Evolutionary conservation across 2,888 invertebrate species (phyloP).

Genomic region (Palloptera scutellata): DNA sequence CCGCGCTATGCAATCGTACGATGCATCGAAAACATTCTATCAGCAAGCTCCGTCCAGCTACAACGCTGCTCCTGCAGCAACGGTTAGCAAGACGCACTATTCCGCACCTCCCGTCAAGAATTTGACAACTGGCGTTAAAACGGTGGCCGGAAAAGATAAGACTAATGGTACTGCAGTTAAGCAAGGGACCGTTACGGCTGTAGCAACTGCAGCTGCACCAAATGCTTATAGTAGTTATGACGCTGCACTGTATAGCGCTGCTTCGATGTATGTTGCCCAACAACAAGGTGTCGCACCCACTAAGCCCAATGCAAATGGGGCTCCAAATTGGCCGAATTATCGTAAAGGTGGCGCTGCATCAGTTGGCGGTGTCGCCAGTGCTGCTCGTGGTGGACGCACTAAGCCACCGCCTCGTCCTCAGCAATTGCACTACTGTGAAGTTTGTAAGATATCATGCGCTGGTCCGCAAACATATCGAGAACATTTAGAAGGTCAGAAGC

Average conservation of each 20-base stretch:
- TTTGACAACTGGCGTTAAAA: conserved; percentile 69
- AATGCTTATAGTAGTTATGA: conserved; percentile 87
- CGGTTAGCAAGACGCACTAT: conserved; percentile 63
- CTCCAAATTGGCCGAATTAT: conserved; percentile 67
- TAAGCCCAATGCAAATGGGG: conserved; percentile 46
- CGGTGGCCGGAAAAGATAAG: conserved; percentile 56
- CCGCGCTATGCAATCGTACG: conserved; percentile 75
- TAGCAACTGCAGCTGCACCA: conserved; percentile 72
- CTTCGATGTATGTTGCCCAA: conserved; percentile 93
- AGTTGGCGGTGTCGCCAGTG: conserved; percentile 57
- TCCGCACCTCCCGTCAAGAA: conserved; percentile 73
- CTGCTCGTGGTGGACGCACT: conserved; percentile 47
- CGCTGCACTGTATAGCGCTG: conserved; percentile 94
- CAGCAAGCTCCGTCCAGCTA: conserved; percentile 73
- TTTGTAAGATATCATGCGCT: conserved; percentile 98
- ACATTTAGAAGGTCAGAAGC: conserved; percentile 98
- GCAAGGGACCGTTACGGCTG: conserved; percentile 59
- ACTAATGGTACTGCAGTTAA: conserved; percentile 45
- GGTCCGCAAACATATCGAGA: conserved; percentile 94
- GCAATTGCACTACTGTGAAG: conserved; percentile 97
- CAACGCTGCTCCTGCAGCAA: conserved; percentile 62
- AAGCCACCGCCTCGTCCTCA: conserved; percentile 86
- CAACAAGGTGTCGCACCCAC: conserved; percentile 64
- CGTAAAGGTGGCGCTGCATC: conserved; percentile 63
- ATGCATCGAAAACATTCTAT: conserved; percentile 85